Percentiles rank a stretch among this genome's conserved stretches.
Conservation (phyloP, 2,888 invertebrate genomes). For the Torymus auratus region DNA sequence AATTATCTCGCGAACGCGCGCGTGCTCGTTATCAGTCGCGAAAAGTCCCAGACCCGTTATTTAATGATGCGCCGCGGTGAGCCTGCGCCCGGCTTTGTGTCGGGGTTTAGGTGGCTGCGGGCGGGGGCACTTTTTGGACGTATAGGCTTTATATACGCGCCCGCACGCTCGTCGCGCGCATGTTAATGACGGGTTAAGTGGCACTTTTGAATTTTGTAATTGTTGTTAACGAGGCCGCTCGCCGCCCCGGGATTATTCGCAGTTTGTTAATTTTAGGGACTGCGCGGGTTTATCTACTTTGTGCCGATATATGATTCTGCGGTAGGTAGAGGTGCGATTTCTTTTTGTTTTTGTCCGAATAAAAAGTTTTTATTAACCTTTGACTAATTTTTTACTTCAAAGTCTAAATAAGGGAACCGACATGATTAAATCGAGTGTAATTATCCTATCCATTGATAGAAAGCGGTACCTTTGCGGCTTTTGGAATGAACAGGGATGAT, state of each 20-base stretch:
- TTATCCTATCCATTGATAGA: too few relatives aligned
- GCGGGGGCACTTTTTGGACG: too few relatives aligned
- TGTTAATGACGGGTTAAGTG: slow-evolving; percentile 38
- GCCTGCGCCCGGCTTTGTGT: not conserved
- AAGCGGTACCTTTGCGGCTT: too few relatives aligned
- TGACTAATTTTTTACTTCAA: too few relatives aligned
- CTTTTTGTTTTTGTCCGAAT: too few relatives aligned
- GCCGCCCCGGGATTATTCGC: not conserved
- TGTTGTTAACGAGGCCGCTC: slow-evolving; percentile 16
- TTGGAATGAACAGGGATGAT: not conserved
- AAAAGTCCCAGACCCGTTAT: slow-evolving; percentile 38
- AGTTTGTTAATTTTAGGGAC: slow-evolving; percentile 3
- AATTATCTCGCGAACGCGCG: slow-evolving; percentile 23
- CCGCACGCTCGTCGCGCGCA: not conserved
- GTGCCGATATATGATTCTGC: not conserved
- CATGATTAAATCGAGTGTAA: too few relatives aligned
- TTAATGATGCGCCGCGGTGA: slow-evolving; percentile 16
- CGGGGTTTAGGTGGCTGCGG: not conserved
- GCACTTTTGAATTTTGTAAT: slow-evolving; percentile 47
- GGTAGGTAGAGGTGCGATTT: too few relatives aligned
- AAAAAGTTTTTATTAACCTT: too few relatives aligned
- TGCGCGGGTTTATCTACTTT: not conserved
- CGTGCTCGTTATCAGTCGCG: slow-evolving; percentile 36
- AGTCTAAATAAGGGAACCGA: too few relatives aligned
- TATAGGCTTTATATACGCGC: too few relatives aligned